These are phyloP conservation scores for Seira sanloemensis DNA, from an alignment of 2,888 invertebrate genomes.

Conservation along the genomic window DNA sequence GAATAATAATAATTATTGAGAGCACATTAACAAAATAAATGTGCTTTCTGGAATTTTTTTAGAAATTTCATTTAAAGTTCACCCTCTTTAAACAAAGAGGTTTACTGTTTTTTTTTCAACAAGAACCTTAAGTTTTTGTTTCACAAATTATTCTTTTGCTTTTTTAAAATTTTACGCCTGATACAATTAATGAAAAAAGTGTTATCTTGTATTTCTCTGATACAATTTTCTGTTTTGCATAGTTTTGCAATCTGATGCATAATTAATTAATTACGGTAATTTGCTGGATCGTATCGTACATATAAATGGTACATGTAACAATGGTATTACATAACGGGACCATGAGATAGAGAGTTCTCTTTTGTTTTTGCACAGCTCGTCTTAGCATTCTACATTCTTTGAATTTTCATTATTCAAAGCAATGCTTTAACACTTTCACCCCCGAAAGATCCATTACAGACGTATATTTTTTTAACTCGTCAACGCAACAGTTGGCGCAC, in stretches of 20 bases:
- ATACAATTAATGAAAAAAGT: background rate
- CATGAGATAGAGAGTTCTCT: no score
- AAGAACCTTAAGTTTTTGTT: background rate
- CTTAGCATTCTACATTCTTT: no score
- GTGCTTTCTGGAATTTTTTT: constrained; percentile 50
- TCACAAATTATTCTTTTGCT: background rate
- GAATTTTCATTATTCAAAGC: no score
- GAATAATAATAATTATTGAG: constrained; percentile 28
- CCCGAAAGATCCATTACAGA: no score
- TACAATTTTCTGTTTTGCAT: background rate
- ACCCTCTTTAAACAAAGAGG: constrained; percentile 10
- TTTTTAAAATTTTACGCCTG: no score
- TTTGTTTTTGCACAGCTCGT: no score
- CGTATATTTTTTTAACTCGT: no score
- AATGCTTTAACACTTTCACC: no score
- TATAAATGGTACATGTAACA: background rate
- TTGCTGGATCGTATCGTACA: no score
- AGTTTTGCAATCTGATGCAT: background rate
- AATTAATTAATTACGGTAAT: background rate
- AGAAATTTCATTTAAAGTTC: constrained; percentile 11
- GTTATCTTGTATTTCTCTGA: background rate
- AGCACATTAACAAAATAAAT: constrained; percentile 63
- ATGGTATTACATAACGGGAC: background rate
- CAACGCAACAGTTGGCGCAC: no score
- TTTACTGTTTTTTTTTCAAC: background rate